phyloP scores from a whole-genome alignment of 2,113 vertebrate genomes.

The Lophochroa leadbeateri region DNA sequence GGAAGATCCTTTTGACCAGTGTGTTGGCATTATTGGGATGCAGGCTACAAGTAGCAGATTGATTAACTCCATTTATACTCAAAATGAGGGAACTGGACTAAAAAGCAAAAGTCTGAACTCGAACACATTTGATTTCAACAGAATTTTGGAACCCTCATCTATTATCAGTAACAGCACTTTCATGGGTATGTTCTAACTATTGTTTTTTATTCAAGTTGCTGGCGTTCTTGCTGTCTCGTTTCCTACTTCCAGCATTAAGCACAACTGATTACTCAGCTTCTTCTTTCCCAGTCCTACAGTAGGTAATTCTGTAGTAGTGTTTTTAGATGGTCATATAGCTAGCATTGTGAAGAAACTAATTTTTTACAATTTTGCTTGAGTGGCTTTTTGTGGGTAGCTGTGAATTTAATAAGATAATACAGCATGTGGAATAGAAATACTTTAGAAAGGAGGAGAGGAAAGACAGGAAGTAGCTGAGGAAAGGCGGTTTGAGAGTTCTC shows the following conservation, averaged over 20 bases:
- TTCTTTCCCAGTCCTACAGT: not conserved
- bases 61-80: constrained; percentile 54
- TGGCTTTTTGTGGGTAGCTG: not conserved
- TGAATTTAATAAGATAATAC: not conserved
- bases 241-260: not conserved
- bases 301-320: not conserved
- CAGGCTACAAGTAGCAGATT: constrained; percentile 54
- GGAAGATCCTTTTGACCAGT: constrained; percentile 80
- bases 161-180: constrained; percentile 72
- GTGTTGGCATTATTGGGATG: not conserved
- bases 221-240: not conserved
- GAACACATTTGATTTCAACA: constrained; percentile 68
- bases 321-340: not conserved
- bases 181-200: constrained; percentile 82
- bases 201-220: not conserved
- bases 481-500: not conserved
- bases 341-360: not conserved
- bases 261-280: not conserved
- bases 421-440: not conserved
- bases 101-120: constrained; percentile 69
- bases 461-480: not conserved
- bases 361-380: not conserved
- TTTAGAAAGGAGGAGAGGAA: not conserved
- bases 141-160: constrained; percentile 63
- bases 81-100: constrained; percentile 63